Percentiles rank a stretch among this genome's conserved stretches.
These are phyloP conservation scores for Caenorhabditis remanei DNA, from an alignment of 1,140 invertebrate genomes.

Conservation along the genomic window DNA sequence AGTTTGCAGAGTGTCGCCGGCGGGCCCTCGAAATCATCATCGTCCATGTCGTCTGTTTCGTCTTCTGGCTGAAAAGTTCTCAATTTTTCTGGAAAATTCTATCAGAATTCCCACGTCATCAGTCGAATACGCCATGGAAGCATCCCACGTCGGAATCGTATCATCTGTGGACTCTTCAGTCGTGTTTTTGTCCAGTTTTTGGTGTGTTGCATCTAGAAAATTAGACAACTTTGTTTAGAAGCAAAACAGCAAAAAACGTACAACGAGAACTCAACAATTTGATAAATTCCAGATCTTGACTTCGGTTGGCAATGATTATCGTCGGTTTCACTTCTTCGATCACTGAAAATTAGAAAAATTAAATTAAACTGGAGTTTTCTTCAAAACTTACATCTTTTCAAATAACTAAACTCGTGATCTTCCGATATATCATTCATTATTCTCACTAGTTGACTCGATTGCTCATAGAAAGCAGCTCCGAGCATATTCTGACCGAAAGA, in stretches of 20 bases:
- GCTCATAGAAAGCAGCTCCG: constrained; percentile 64
- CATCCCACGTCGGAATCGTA: constrained; percentile 15
- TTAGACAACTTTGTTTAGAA: background rate
- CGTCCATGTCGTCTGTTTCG: constrained; percentile 16
- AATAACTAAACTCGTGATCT: constrained; percentile 59
- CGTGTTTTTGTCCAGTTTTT: background rate
- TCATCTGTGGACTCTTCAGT: background rate
- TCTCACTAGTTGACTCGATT: constrained; percentile 52
- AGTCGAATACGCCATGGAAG: constrained; percentile 7
- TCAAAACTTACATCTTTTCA: constrained; percentile 59
- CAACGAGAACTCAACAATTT: constrained; percentile 51
- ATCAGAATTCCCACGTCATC: background rate
- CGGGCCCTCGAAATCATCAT: constrained; percentile 48
- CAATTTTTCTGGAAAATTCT: background rate
- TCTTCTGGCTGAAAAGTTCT: background rate
- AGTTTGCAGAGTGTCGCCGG: constrained; percentile 36
- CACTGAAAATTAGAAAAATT: constrained; percentile 56
- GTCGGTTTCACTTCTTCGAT: constrained; percentile 62
- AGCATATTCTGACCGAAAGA: constrained; percentile 21
- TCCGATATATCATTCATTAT: constrained; percentile 65
- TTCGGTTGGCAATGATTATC: constrained; percentile 53
- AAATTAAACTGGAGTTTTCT: background rate
- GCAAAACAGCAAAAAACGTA: background rate
- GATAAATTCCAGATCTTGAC: constrained; percentile 62
- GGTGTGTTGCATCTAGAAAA: background rate